Evolutionary conservation across 2,797 vertebrate species (phyloP).

Genomic region (Rhinatrema bivittatum): DNA sequence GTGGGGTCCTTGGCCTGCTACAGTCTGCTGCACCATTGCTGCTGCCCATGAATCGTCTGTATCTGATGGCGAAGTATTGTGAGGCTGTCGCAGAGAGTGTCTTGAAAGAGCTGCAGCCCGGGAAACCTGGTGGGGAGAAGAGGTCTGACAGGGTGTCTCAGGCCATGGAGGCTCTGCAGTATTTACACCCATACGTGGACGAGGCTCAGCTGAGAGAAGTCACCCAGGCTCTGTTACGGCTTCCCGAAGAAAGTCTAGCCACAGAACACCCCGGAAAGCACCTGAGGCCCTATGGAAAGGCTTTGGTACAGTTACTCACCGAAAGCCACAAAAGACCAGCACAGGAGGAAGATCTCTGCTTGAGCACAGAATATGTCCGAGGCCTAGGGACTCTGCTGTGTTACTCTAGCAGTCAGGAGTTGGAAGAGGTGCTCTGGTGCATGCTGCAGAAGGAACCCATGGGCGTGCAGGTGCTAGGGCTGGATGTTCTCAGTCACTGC

Average conservation of each 20-base stretch:
- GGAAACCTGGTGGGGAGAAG: not conserved
- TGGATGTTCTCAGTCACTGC: constrained; percentile 65
- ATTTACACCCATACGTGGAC: constrained; percentile 65
- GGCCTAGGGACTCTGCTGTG: constrained; percentile 67
- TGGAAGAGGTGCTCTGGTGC: constrained; percentile 66
- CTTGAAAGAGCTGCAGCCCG: constrained; percentile 56
- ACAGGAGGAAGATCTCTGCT: constrained; percentile 33
- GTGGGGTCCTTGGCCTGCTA: constrained; percentile 61
- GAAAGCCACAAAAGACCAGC: constrained; percentile 31
- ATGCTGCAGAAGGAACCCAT: constrained; percentile 58
- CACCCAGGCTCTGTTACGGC: constrained; percentile 62
- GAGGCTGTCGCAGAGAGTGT: constrained; percentile 53
- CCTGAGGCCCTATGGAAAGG: constrained; percentile 65
- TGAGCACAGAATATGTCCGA: constrained; percentile 61
- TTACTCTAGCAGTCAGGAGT: constrained; percentile 51
- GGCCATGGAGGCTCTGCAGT: constrained; percentile 63
- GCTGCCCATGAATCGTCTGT: constrained; percentile 27
- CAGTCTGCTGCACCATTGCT: constrained; percentile 45
- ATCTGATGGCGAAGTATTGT: constrained; percentile 57
- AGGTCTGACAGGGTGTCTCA: constrained; percentile 29
- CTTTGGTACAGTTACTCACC: constrained; percentile 68
- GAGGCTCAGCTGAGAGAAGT: constrained; percentile 55
- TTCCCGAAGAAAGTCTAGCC: constrained; percentile 62
- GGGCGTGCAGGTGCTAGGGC: constrained; percentile 50
- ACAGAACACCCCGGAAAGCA: constrained; percentile 17